Conservation (phyloP, 2,888 invertebrate species). For the Panopea generosa region DNA sequence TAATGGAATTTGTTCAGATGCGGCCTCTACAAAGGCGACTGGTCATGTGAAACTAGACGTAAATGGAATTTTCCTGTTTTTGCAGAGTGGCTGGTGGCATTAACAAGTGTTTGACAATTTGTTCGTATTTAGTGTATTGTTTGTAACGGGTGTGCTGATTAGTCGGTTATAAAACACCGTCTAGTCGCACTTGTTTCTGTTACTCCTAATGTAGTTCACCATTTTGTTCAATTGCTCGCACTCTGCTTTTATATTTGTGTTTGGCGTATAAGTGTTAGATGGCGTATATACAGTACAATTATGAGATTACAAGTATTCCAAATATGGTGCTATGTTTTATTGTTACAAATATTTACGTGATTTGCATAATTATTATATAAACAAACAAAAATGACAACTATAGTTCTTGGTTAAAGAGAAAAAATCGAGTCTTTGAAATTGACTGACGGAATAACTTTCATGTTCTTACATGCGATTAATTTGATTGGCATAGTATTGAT, state of each 20-base stretch:
- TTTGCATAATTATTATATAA: no score
- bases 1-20: constrained; percentile 61
- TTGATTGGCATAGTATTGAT: constrained; percentile 62
- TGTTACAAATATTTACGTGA: no score
- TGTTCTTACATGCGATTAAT: constrained; percentile 66
- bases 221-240: no score
- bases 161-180: constrained; percentile 16
- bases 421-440: constrained; percentile 15
- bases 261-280: no score
- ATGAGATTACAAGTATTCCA: no score
- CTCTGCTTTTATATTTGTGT: no score
- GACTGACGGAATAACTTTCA: constrained; percentile 51
- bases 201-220: background rate
- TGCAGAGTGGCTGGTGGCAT: constrained; percentile 24
- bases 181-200: constrained; percentile 13
- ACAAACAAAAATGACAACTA: no score
- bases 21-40: constrained; percentile 39
- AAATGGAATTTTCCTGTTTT: constrained; percentile 65
- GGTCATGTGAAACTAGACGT: constrained; percentile 46
- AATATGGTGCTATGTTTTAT: no score
- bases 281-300: no score
- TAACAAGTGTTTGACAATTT: constrained; percentile 47
- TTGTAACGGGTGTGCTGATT: constrained; percentile 29
- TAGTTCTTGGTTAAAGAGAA: background rate
- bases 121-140: constrained; percentile 43